Base-by-base conservation (phyloP, 2,797 vertebrate genomes). In the Gallinago solitaria region DNA sequence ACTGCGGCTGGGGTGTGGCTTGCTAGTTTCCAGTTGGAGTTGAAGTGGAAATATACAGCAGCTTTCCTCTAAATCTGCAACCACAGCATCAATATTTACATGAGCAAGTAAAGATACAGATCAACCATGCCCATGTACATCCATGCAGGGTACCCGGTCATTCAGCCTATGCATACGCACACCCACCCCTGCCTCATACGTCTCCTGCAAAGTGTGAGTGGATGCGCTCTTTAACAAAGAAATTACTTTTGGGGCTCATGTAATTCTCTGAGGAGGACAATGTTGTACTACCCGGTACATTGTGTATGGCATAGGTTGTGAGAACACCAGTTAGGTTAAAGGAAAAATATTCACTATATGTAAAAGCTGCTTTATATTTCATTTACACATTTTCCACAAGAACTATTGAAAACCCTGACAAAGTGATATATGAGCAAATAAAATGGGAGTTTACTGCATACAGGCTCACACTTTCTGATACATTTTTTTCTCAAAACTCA, bases 351-450 rank as follows among this genome's bases (percentile, higher is more conserved):
- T 83, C 64, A 45, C 48, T 94, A 1, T 18, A 50, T 69, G 50
- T 83, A 61, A 92, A 91, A 90, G 30, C n/a, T 80, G 71, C 25
- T 83, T 92, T 78, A 33, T 48, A 64, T 90, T 93, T 87, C 28
- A 75, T 79, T 59, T 74, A 63, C 73, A 75, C 39, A 70, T 91
- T 95, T 97, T 96, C 87, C 93, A 89, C n/a, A 82, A 83, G 82
- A 95, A 59, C 47, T 80, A 91, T 53, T 84, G 93, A 95, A 93
- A 95, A 87, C 39, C 35, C 54, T 73, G 89, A 91, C 74, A 88
- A 89, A 57, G 73, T 94, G 94, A 91, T 95, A 81, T 51, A 95
- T 53, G 87, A 91, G 61, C 85, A 96, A 95, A 90, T 95, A 96
- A 90, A 96, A 93, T 28, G 24, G 23, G 77, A 81, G 73, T 94